Conservation (phyloP, 37 sponge, comb jelly and placozoan genomes). For the Ianthella basta region DNA sequence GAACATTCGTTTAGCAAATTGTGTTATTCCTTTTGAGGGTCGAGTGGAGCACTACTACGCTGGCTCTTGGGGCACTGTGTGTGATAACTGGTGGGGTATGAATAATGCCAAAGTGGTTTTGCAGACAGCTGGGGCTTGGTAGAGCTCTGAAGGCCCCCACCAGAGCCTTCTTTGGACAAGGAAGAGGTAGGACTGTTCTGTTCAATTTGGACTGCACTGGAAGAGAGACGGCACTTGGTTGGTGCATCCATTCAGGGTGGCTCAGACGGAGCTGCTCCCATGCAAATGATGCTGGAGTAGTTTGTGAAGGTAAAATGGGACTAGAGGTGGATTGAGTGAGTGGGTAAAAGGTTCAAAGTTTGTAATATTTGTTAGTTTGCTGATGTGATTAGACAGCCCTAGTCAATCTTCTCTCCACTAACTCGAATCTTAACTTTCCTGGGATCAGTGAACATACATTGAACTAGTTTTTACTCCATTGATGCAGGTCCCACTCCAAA, state of each 20-base stretch:
- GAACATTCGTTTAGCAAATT: slow-evolving; percentile 6
- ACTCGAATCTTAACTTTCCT: too few relatives aligned
- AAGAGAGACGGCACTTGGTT: slow-evolving; percentile 2
- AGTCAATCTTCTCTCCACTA: too few relatives aligned
- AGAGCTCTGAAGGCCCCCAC: slow-evolving; percentile 10
- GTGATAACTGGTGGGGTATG: slow-evolving; percentile 11
- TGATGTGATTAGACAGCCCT: too few relatives aligned
- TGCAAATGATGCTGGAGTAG: background rate
- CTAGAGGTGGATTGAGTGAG: too few relatives aligned
- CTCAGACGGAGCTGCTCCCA: background rate
- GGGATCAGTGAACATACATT: too few relatives aligned
- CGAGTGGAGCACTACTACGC: slow-evolving; percentile 30
- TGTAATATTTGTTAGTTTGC: too few relatives aligned
- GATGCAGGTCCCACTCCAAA: slow-evolving; percentile 4
- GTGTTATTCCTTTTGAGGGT: slow-evolving; percentile 13
- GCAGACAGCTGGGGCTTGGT: slow-evolving; percentile 30
- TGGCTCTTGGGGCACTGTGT: slow-evolving; percentile 37
- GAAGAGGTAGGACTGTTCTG: background rate
- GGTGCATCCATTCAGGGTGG: slow-evolving; percentile 11
- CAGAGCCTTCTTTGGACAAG: slow-evolving; percentile 4
- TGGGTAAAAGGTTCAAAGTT: too few relatives aligned
- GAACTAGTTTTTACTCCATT: background rate
- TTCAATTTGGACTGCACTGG: slow-evolving; percentile 24
- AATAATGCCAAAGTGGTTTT: slow-evolving; percentile 21
- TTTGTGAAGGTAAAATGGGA: background rate